Conservation (phyloP, 1,140 invertebrate genomes). For the Ceratina japonica region DNA sequence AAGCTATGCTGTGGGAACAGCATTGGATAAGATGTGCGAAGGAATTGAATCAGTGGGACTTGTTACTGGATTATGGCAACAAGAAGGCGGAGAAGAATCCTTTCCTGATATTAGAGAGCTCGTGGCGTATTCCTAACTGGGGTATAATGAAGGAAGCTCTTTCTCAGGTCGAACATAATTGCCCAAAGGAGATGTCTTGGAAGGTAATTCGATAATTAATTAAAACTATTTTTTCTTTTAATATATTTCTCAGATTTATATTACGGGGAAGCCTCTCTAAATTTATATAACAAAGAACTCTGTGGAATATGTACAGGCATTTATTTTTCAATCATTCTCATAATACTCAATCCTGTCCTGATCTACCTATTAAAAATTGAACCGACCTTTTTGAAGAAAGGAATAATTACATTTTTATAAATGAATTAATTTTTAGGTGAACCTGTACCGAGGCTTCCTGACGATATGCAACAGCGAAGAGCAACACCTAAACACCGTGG, state of each 20-base stretch:
- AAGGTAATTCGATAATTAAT: constrained; percentile 79
- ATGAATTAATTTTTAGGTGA: constrained; percentile 75
- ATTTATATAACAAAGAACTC: too few species aligned
- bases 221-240: neutral
- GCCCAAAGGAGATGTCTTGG: constrained; percentile 94
- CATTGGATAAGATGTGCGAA: constrained; percentile 97
- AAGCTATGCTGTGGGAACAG: constrained; percentile 92
- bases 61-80: constrained; percentile 90
- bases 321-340: neutral
- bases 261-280: too few species aligned
- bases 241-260: too few species aligned
- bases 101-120: constrained; percentile 94
- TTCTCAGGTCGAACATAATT: constrained; percentile 92
- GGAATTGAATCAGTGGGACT: constrained; percentile 98
- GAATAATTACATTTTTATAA: too few species aligned
- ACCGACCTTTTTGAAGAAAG: too few species aligned
- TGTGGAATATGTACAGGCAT: too few species aligned
- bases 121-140: constrained; percentile 98
- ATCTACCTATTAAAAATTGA: too few species aligned
- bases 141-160: constrained; percentile 95
- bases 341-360: neutral
- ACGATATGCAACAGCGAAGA: constrained; percentile 95
- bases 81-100: constrained; percentile 89
- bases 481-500: constrained; percentile 89
- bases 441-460: constrained; percentile 95